These are phyloP conservation scores for Stenchaetothrips biformis DNA, from an alignment of 2,888 invertebrate genomes.

Conservation along the genomic window DNA sequence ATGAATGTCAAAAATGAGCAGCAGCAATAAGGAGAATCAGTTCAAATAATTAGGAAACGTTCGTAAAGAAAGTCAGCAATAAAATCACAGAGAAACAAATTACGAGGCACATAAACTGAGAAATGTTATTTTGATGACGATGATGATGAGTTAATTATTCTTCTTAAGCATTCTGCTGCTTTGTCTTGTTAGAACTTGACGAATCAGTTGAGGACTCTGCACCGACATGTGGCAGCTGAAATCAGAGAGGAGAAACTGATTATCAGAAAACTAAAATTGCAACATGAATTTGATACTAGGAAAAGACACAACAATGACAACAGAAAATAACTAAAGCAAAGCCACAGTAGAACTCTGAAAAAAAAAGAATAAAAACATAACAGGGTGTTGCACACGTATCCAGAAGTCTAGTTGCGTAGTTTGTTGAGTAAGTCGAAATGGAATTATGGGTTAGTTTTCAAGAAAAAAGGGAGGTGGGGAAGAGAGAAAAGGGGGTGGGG, in stretches of 20 bases:
- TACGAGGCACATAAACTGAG: background rate
- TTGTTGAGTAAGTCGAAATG: too few species aligned
- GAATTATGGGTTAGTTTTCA: too few species aligned
- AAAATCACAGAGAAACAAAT: slow-evolving; percentile 6
- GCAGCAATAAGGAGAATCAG: background rate
- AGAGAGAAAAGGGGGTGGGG: too few species aligned
- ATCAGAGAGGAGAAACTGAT: background rate
- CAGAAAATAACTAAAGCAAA: too few species aligned
- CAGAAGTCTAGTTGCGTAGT: too few species aligned
- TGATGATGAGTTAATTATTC: background rate
- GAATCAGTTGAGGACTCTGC: slow-evolving; percentile 17
- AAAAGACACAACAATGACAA: too few species aligned
- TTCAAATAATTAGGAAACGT: background rate
- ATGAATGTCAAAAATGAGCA: background rate
- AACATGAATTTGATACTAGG: too few species aligned
- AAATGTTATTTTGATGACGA: background rate
- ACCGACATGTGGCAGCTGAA: background rate
- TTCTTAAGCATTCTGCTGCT: background rate
- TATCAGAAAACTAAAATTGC: too few species aligned
- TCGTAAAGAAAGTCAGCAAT: background rate
- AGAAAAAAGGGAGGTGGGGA: too few species aligned
- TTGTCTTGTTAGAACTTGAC: slow-evolving; percentile 15
- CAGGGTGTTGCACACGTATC: too few species aligned
- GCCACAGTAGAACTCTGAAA: too few species aligned
- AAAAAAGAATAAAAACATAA: too few species aligned